A percentile compares a stretch with the other conserved stretches of the same genome.
Conservation (phyloP, 2,888 invertebrate genomes). For the Endomychus coccineus region DNA sequence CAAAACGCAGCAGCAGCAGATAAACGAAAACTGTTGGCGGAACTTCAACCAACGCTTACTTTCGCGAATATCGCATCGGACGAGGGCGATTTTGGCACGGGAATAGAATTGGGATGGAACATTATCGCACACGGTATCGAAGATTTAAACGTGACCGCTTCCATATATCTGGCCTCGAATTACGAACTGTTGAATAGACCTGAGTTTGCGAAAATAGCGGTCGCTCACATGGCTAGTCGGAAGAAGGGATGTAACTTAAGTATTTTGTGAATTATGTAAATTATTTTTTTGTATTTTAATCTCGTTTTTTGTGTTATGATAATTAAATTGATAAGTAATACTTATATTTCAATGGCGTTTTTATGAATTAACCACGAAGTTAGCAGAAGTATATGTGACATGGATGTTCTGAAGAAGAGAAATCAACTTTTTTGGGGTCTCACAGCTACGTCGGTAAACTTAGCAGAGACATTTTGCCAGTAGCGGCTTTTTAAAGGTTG, state of each 20-base stretch:
- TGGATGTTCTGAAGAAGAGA: too few relatives aligned
- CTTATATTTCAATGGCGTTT: too few relatives aligned
- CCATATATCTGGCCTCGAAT: conserved; percentile 61
- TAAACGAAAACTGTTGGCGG: conserved; percentile 54
- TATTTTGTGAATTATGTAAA: conserved; percentile 29
- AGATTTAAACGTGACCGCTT: conserved; percentile 58
- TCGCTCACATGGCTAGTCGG: conserved; percentile 68
- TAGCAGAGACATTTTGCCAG: too few relatives aligned
- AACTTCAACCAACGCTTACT: conserved; percentile 68
- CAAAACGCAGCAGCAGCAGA: conserved; percentile 54
- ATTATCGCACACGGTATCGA: conserved; percentile 70
- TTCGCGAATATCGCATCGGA: conserved; percentile 85
- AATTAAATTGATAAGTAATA: too few relatives aligned
- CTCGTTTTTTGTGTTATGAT: too few relatives aligned
- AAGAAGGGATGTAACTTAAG: conserved; percentile 51
- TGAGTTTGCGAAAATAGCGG: conserved; percentile 64
- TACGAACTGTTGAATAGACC: conserved; percentile 69
- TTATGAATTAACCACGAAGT: too few relatives aligned
- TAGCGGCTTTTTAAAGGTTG: too few relatives aligned
- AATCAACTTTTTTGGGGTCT: too few relatives aligned
- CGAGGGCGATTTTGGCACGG: conserved; percentile 92
- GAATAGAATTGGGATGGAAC: conserved; percentile 80
- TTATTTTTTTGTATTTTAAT: neutral
- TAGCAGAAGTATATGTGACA: too few relatives aligned
- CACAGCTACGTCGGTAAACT: too few relatives aligned